Base-by-base conservation (phyloP, 2,888 invertebrate genomes). In the Julus scanicus region DNA sequence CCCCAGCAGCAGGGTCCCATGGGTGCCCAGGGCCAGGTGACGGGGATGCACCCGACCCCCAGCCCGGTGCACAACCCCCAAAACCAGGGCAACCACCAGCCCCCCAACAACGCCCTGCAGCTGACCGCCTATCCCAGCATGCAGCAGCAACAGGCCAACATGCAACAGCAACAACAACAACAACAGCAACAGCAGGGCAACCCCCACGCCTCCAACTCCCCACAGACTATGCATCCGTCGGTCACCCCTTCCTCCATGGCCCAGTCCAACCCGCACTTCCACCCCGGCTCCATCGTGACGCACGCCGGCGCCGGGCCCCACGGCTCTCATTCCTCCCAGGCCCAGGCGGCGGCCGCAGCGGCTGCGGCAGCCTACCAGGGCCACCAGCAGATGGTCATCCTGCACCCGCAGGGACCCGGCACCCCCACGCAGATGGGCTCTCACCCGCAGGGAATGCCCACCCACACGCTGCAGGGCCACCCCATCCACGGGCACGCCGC, bases 201-300 rank as follows among this genome's bases (percentile, higher is more conserved):
- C 48, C 39, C 84, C 29, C 53, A 89, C 89, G 84, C 88, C 39
- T 88, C 89, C 20, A 88, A 87, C 87, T 85, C 87, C 15, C 89
- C 89, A 11, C 89, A 89, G 71, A 80, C 89, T 44, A 89, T 89
- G 87, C 89, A 89, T 49, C 89, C 89, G 9, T 53, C 57, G 29
- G 49, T 44, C 20, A 48, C 87, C 11, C 37, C 89, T 15, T 53
- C 88, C 37, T 49, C 87, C 39, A 44, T 57, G n/a, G 29, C 39
- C 2, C 44, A 37, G 29, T 85, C 40, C 53, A 89, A 89, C 57
- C 84, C 40, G 20, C 89, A 89, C 48, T 40, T 84, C 48, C 89
- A 89, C 44, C 88, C 83, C 20, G 49, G 83, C 86, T 83, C 89
- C 17, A 84, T 88, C 83, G 88, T 88, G 37, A 49, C 88, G 11